These are phyloP conservation scores for Hoplodrina ambigua DNA, from an alignment of 2,888 invertebrate genomes.

Conservation along the genomic window DNA sequence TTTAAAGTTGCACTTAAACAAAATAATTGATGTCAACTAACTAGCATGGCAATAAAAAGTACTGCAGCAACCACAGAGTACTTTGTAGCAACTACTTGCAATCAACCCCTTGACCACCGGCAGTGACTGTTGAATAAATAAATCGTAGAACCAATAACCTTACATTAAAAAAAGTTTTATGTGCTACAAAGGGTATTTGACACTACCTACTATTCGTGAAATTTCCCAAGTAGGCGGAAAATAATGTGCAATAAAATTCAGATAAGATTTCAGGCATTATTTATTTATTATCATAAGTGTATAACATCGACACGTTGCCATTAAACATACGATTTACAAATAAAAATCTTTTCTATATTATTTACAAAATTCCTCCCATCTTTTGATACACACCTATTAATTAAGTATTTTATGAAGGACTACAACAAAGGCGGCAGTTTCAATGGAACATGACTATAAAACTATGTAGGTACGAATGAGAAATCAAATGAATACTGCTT, in stretches of 20 bases:
- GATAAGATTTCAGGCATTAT: conserved; percentile 75
- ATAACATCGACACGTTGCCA: conserved; percentile 89
- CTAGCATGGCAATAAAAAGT: too few species aligned
- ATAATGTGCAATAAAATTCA: conserved; percentile 14
- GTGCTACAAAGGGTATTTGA: too few species aligned
- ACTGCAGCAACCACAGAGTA: too few species aligned
- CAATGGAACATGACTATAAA: conserved; percentile 27
- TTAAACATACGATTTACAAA: conserved; percentile 88
- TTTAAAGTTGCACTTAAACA: too few species aligned
- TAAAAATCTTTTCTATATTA: conserved; percentile 82
- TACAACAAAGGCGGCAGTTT: conserved; percentile 46
- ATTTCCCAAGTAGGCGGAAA: too few species aligned
- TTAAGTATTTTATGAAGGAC: conserved; percentile 53
- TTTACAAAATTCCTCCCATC: conserved; percentile 83
- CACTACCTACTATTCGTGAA: too few species aligned
- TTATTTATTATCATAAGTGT: conserved; percentile 87
- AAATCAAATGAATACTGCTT: not conserved
- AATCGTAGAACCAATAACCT: too few species aligned
- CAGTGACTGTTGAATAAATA: too few species aligned
- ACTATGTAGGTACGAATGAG: not conserved
- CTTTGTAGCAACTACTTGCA: too few species aligned
- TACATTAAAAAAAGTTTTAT: too few species aligned
- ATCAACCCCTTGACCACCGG: too few species aligned
- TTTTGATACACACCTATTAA: conserved; percentile 72
- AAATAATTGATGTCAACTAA: too few species aligned